These are phyloP conservation scores for Plumapathes pennacea DNA, from an alignment of 92 coral and sea anemone genomes.

Conservation along the genomic window DNA sequence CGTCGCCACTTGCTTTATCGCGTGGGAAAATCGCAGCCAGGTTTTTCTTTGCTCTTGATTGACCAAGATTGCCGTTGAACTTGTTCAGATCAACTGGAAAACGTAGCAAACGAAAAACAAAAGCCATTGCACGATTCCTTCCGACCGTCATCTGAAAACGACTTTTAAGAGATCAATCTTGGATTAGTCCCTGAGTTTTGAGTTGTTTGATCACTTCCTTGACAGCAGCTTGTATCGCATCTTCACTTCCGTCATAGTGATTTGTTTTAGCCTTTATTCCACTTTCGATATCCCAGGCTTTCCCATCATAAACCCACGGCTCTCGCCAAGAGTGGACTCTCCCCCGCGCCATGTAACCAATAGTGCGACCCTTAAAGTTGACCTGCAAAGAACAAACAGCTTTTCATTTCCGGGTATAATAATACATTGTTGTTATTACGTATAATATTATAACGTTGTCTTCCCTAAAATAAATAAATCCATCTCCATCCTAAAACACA, in stretches of 20 bases:
- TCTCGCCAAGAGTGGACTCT: constrained; percentile 37
- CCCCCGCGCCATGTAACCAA: constrained; percentile 37
- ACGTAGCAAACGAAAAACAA: too few species aligned
- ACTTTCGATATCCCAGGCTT: constrained; percentile 52
- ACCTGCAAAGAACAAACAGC: constrained; percentile 15
- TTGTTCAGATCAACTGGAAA: too few species aligned
- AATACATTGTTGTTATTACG: too few species aligned
- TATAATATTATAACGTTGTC: too few species aligned
- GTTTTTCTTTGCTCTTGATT: too few species aligned
- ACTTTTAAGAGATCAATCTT: constrained; percentile 10
- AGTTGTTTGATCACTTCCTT: constrained; percentile 38
- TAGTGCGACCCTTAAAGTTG: constrained; percentile 40
- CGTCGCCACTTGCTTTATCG: too few species aligned
- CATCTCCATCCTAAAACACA: too few species aligned
- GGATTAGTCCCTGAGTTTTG: constrained; percentile 22
- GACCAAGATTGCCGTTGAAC: too few species aligned
- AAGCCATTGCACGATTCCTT: too few species aligned
- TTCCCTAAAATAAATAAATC: too few species aligned
- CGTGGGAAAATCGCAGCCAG: too few species aligned
- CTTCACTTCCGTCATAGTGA: constrained; percentile 41
- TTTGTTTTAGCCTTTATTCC: constrained; percentile 29
- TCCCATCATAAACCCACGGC: constrained; percentile 44
- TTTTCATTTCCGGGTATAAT: neutral
- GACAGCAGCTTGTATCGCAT: constrained; percentile 42
- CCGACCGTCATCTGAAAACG: too few species aligned